A percentile compares a stretch with the other conserved stretches of the same genome.
phyloP scores from a whole-genome alignment of 2,888 invertebrate species.

The Pasiphila rectangulata region DNA sequence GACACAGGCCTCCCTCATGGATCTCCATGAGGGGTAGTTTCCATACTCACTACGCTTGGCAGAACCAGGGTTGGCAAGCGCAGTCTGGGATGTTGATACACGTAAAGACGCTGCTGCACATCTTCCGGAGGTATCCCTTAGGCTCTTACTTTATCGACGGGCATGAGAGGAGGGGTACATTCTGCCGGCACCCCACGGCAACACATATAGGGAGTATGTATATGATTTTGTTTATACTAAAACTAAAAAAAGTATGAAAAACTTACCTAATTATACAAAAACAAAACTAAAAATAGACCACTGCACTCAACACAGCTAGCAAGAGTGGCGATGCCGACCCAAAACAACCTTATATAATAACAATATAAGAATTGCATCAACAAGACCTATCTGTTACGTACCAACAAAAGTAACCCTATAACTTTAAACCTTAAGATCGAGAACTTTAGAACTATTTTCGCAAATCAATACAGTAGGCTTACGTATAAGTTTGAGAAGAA shows the following conservation, averaged over 20 bases:
- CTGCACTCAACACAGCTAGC: slow-evolving; percentile 65
- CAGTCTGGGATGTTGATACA: too few species aligned
- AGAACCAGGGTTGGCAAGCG: too few species aligned
- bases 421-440: slow-evolving; percentile 32
- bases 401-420: slow-evolving; percentile 19
- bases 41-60: too few species aligned
- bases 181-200: too few species aligned
- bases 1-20: too few species aligned
- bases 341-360: slow-evolving; percentile 77
- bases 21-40: too few species aligned
- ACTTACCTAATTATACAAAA: slow-evolving; percentile 48
- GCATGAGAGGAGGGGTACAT: too few species aligned
- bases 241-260: slow-evolving; percentile 14
- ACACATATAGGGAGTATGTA: too few species aligned
- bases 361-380: slow-evolving; percentile 79
- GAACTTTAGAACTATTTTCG: slow-evolving; percentile 27
- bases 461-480: slow-evolving; percentile 26
- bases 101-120: too few species aligned
- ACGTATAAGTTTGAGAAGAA: slow-evolving; percentile 30
- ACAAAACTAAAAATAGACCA: slow-evolving; percentile 43
- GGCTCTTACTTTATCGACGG: too few species aligned
- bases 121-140: too few species aligned
- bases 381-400: slow-evolving; percentile 58
- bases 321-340: slow-evolving; percentile 55
- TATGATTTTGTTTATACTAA: too few species aligned